Evolutionary conservation across 1,140 invertebrate species (phyloP).

Genomic region (Ditylenchus dipsaci): DNA sequence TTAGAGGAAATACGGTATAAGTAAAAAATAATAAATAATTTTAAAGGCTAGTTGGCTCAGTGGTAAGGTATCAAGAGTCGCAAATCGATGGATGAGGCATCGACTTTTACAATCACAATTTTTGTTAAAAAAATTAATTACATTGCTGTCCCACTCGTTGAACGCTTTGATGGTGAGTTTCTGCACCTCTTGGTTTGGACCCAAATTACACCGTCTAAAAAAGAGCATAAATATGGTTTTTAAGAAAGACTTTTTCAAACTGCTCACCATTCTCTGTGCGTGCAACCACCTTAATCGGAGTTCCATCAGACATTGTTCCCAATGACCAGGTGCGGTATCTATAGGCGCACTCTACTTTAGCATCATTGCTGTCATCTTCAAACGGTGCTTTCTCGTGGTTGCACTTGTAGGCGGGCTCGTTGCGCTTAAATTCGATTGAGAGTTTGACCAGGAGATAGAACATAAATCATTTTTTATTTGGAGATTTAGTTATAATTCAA

Average conservation of each 20-base stretch:
- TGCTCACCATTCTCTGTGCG: slow-evolving; percentile 78
- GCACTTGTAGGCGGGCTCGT: slow-evolving; percentile 28
- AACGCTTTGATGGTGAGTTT: slow-evolving; percentile 93
- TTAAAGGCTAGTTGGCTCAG: not conserved
- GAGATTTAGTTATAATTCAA: too few species aligned
- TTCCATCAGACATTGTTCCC: slow-evolving; percentile 76
- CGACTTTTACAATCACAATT: not conserved
- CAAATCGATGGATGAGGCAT: not conserved
- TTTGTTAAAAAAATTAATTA: slow-evolving; percentile 51
- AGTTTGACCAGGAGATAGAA: too few species aligned
- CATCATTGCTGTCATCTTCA: slow-evolving; percentile 36
- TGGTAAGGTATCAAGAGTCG: not conserved
- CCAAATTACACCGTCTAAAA: slow-evolving; percentile 75
- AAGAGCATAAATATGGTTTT: too few species aligned
- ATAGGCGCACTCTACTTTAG: slow-evolving; percentile 30
- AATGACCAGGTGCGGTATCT: slow-evolving; percentile 90
- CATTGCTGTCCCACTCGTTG: slow-evolving; percentile 96
- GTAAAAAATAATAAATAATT: slow-evolving; percentile 25
- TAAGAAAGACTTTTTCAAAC: too few species aligned
- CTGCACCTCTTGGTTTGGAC: slow-evolving; percentile 81
- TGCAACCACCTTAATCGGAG: slow-evolving; percentile 68
- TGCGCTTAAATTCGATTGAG: not conserved
- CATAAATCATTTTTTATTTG: too few species aligned
- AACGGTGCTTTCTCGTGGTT: slow-evolving; percentile 41
- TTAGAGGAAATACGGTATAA: too few species aligned